Percentiles rank a stretch among this genome's conserved stretches.
phyloP scores from a whole-genome alignment of 2,888 invertebrate genomes.

The Drosophila picticornis region DNA sequence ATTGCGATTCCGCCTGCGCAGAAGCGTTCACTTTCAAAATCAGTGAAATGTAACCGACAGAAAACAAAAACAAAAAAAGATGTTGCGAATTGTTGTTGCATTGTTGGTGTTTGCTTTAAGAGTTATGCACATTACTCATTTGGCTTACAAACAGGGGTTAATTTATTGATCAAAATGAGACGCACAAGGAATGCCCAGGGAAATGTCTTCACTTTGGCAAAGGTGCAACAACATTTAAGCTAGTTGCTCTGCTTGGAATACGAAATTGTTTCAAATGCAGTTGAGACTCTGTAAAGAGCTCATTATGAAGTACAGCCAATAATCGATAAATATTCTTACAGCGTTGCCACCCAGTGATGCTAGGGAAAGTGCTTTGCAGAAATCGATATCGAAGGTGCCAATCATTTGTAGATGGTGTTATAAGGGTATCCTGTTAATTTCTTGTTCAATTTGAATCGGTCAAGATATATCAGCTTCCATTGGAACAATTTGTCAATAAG shows the following conservation, averaged over 20 bases:
- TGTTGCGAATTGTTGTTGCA: constrained; percentile 56
- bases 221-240: not conserved
- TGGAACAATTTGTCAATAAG: not conserved
- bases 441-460: not conserved
- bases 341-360: constrained; percentile 7
- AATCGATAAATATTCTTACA: not conserved
- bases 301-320: not conserved
- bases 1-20: constrained; percentile 56
- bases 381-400: not conserved
- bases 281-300: not conserved
- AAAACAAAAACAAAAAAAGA: constrained; percentile 24
- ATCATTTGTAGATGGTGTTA: not conserved
- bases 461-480: not conserved
- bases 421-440: not conserved
- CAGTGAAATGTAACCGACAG: constrained; percentile 80
- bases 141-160: constrained; percentile 77
- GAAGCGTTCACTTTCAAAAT: constrained; percentile 83
- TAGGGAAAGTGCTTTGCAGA: not conserved
- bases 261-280: not conserved
- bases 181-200: constrained; percentile 40
- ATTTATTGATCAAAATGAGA: constrained; percentile 64
- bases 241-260: not conserved
- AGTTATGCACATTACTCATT: constrained; percentile 74
- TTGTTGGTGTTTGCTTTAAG: constrained; percentile 36
- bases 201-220: constrained; percentile 33